Base-by-base conservation (phyloP, 2,113 vertebrate species). In the Dicerorhinus sumatrensis region DNA sequence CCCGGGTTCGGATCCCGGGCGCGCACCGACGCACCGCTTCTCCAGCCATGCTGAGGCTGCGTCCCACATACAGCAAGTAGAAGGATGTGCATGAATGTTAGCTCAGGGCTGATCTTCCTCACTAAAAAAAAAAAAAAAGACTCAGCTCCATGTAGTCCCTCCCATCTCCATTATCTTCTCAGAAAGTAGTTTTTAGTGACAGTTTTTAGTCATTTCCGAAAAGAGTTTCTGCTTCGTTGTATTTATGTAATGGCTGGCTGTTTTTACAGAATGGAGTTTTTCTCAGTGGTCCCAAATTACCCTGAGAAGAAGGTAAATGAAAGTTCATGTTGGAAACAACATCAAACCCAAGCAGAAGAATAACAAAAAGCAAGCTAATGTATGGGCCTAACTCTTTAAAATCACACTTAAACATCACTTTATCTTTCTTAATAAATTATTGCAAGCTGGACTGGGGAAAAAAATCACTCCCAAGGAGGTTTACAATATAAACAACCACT, bases 391-490 rank as follows among this genome's bases (percentile, higher is more conserved):
- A 21, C 56, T 36, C 36, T 73, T 60, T 36, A 58, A 83, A 89
- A 42, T 63, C 81, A 51, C 80, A 88, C 75, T 83, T 79, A 90
- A 90, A 94, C 96, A n/a, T 73, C 72, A 58, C 73, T 91, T 93
- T 75, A 63, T 91, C 84, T 91, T 84, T 80, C 88, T 85, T 54
- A 93, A 94, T 89, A 82, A 95, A 89, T 83, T 51, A 67, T 20
- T 76, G 72, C 65, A 72, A 81, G 90, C 79, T 70, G 56, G 56
- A 85, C 39, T 54, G 54, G 56, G 56, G 27, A 54, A 48, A 65
- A 81, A 36, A 81, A 33, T 46, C 33, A 75, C 54, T 46, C 88
- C 82, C 72, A 54, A 95, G 72, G 12, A 83, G 81, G 65, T 79
- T 67, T 76, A 46, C 73, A 76, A 62, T 75, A 36, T 76, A 97